A percentile compares a stretch with the other conserved stretches of the same genome.
Evolutionary conservation across 2,113 vertebrate species (phyloP).

Genomic region (Rhea pennata): DNA sequence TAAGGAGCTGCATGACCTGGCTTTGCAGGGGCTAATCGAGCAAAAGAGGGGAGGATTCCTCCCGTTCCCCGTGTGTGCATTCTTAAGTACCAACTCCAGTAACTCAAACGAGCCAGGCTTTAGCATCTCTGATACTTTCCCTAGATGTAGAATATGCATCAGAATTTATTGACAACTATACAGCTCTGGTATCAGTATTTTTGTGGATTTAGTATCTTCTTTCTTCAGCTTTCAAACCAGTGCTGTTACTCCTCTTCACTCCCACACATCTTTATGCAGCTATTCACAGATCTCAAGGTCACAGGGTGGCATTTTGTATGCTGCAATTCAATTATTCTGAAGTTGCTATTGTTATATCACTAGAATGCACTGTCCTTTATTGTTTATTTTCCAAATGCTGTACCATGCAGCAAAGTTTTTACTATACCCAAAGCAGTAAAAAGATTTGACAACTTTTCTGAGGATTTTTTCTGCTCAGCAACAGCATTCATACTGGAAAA

Average conservation of each 20-base stretch:
- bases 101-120: neutral
- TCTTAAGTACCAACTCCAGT: neutral
- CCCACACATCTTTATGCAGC: neutral
- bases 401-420: neutral
- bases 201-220: neutral
- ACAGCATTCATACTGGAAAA: neutral
- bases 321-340: neutral
- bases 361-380: neutral
- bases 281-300: neutral
- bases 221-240: neutral
- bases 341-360: neutral
- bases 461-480: neutral
- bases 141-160: neutral
- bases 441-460: neutral
- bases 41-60: neutral
- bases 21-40: neutral
- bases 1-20: neutral
- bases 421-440: neutral
- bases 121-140: neutral
- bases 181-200: neutral
- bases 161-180: neutral
- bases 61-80: neutral
- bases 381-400: neutral
- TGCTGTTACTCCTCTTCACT: neutral
- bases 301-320: neutral